phyloP scores from a whole-genome alignment of 2,888 invertebrate genomes.

The Phorcus lineatus region DNA sequence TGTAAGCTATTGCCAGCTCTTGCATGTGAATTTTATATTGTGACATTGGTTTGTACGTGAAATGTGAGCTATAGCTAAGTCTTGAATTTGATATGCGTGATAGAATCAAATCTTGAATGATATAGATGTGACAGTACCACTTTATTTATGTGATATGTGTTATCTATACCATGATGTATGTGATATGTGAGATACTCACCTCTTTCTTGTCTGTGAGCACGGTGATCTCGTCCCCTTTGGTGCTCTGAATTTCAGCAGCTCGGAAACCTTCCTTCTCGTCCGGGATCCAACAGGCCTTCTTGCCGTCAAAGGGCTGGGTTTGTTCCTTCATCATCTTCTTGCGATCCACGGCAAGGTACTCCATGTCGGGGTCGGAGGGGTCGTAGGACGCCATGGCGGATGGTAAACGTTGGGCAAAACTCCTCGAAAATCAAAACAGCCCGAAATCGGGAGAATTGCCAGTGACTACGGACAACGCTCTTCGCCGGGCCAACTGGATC shows the following conservation, averaged over 20 bases:
- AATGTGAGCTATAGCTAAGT: too few species aligned
- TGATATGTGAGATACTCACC: neutral
- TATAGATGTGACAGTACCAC: too few species aligned
- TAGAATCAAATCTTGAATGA: too few species aligned
- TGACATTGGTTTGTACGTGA: too few species aligned
- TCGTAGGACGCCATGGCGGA: slow-evolving; percentile 34
- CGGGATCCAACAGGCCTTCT: slow-evolving; percentile 99
- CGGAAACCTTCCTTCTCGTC: slow-evolving; percentile 98
- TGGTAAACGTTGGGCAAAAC: neutral
- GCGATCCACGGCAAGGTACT: slow-evolving; percentile 69
- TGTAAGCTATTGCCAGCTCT: too few species aligned
- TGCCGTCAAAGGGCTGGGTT: slow-evolving; percentile 76
- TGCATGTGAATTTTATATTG: too few species aligned
- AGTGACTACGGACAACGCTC: neutral
- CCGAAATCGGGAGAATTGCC: slow-evolving; percentile 1
- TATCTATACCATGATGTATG: too few species aligned
- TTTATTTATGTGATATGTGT: too few species aligned
- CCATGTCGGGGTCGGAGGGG: slow-evolving; percentile 68
- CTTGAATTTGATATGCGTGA: too few species aligned
- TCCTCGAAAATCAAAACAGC: slow-evolving; percentile 5
- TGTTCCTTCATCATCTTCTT: slow-evolving; percentile 70
- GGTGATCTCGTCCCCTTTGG: slow-evolving; percentile 97
- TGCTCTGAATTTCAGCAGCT: slow-evolving; percentile 97
- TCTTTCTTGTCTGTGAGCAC: slow-evolving; percentile 79
- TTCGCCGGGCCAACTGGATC: neutral